Base-by-base conservation (phyloP, 2,888 invertebrate species). In the Helleia helle region DNA sequence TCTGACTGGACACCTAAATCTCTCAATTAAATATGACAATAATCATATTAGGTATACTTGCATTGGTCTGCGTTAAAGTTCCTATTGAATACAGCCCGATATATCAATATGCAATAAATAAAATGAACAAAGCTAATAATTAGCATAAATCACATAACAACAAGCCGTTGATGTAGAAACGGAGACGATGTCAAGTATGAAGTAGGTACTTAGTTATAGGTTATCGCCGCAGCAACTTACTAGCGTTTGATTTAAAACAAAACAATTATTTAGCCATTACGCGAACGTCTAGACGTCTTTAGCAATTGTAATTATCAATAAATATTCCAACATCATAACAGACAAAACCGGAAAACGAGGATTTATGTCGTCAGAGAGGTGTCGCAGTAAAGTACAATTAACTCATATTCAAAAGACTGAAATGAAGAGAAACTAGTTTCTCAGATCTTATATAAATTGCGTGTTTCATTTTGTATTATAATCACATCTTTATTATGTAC, bases 341-440 rank as follows among this genome's bases (percentile, higher is more conserved):
- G 29, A 17, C 31, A 36, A 41, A 47, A 50, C 48, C 50, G 49
- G 50, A 50, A 50, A 47, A 46, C 38, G 17, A 37, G 36, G 18
- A 36, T 40, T 49, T 50, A 50, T 47, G 49, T 49, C 47, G 48
- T 48, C 43, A n/a, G n/a, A 44, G 40, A 42, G 28, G 44, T 48
- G 52, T 50, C 49, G 41, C 47, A 47, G 46, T 52, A 52, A 50
- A 50, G 38, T 38, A 50, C 52, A 46, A 49, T 52, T 50, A 52
- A 49, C 50, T 45, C 43, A 38, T 43, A 46, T 43, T 31, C 26
- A 31, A 31, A 3, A 9, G 31, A n/a, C 36, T 24, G 29, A 42
- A 48, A 50, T 48, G 31, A 44, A 29, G 31, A 29, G 43, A 38
- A 44, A 44, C 43, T 41, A 26, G 44, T 43, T 42, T 24, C 39